These are phyloP conservation scores for Zaprionus inermis DNA, from an alignment of 1,140 invertebrate species.

Conservation along the genomic window DNA sequence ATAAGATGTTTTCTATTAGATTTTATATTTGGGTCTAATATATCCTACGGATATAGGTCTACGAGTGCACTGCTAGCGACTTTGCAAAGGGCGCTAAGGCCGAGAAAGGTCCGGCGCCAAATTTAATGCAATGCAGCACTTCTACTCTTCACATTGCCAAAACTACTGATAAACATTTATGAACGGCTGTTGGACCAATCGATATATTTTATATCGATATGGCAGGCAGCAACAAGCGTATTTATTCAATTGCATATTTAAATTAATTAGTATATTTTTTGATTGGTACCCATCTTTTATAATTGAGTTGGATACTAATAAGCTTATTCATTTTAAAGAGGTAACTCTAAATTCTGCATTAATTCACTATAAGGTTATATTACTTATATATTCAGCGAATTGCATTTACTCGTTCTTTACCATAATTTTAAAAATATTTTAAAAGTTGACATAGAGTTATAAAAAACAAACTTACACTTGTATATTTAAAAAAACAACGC, in stretches of 20 bases:
- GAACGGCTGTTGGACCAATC: conserved; percentile 8
- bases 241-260: background rate
- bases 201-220: conserved; percentile 13
- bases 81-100: conserved; percentile 46
- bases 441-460: too few relatives aligned
- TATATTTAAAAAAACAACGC: background rate
- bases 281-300: too few relatives aligned
- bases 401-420: too few relatives aligned
- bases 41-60: conserved; percentile 25
- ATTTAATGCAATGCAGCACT: conserved; percentile 40
- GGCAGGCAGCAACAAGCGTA: conserved; percentile 1
- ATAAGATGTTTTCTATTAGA: background rate
- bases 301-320: too few relatives aligned
- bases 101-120: conserved; percentile 52
- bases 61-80: conserved; percentile 38
- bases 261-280: too few relatives aligned
- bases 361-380: background rate
- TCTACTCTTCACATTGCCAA: conserved; percentile 37
- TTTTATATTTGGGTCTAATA: conserved; percentile 14
- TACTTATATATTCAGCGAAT: background rate
- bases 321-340: too few relatives aligned
- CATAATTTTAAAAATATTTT: too few relatives aligned
- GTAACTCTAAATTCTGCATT: background rate
- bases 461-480: background rate
- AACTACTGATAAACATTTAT: conserved; percentile 44